phyloP scores from a whole-genome alignment of 2,113 vertebrate species.

The Typhlomys cinereus region DNA sequence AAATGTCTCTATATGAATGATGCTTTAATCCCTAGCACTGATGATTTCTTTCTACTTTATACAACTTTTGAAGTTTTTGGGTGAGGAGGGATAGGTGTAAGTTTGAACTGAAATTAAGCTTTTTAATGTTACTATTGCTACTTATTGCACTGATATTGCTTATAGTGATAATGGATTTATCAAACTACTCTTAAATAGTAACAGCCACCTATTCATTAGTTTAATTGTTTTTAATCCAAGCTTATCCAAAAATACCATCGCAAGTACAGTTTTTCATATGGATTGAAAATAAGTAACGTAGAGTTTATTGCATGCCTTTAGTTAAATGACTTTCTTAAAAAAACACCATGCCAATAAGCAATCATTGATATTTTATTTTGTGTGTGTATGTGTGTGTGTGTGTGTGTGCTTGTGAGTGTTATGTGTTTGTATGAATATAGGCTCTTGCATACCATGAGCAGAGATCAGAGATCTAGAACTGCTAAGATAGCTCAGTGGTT shows the following conservation, averaged over 20 bases:
- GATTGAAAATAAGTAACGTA: not conserved
- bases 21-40: not conserved
- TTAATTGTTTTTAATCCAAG: not conserved
- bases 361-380: not conserved
- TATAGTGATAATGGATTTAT: constrained; percentile 10
- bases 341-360: too few relatives aligned
- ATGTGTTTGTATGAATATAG: too few relatives aligned
- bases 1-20: not conserved
- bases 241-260: not conserved
- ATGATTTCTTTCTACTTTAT: constrained; percentile 24
- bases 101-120: not conserved
- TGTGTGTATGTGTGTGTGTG: not conserved
- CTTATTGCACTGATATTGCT: constrained; percentile 3
- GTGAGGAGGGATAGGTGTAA: not conserved
- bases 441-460: too few relatives aligned
- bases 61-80: not conserved
- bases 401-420: not conserved
- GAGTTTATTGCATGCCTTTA: constrained; percentile 4
- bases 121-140: constrained; percentile 8
- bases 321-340: constrained; percentile 39
- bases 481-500: too few relatives aligned
- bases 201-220: not conserved
- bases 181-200: not conserved
- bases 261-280: not conserved
- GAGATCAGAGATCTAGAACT: too few relatives aligned